A percentile compares a stretch with the other conserved stretches of the same genome.
phyloP scores from a whole-genome alignment of 2,113 vertebrate genomes.

The Ptilorrhoa leucosticta region DNA sequence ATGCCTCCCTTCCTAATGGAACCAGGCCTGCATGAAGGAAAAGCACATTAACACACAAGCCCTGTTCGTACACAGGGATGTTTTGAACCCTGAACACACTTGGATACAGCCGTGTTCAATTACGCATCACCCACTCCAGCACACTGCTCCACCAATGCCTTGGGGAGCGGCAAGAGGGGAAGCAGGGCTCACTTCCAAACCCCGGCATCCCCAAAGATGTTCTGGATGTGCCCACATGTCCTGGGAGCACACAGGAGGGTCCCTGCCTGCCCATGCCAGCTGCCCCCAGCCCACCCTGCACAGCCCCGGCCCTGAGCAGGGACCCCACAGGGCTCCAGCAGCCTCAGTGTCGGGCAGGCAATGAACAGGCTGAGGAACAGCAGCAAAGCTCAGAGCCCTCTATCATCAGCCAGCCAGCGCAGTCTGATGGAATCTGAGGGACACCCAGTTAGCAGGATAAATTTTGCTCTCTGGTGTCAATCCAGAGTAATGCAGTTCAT shows the following conservation, averaged over 20 bases:
- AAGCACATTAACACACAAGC: conserved; percentile 23
- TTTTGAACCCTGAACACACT: background rate
- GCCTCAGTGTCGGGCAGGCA: background rate
- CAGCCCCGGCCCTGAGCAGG: rapidly evolving
- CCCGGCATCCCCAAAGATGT: background rate
- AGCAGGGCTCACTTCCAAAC: background rate
- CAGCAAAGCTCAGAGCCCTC: background rate
- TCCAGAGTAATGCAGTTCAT: background rate
- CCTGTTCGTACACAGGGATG: background rate
- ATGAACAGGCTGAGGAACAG: background rate
- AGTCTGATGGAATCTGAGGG: background rate
- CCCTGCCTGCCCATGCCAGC: background rate
- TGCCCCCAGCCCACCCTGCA: rapidly evolving
- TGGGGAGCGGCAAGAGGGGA: background rate
- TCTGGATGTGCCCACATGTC: background rate
- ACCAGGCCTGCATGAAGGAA: conserved; percentile 52
- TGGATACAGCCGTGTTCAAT: background rate
- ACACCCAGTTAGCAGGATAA: background rate
- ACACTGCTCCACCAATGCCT: background rate
- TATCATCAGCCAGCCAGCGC: background rate
- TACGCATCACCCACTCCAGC: background rate
- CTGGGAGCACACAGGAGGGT: background rate
- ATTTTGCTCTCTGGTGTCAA: conserved; percentile 42
- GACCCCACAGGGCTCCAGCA: background rate
- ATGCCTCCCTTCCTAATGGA: conserved; percentile 47